Evolutionary conservation across 2,797 vertebrate genomes (phyloP), one percentile per base, ranked within the genome.

Genomic region (Hephaestus fuliginosus): DNA sequence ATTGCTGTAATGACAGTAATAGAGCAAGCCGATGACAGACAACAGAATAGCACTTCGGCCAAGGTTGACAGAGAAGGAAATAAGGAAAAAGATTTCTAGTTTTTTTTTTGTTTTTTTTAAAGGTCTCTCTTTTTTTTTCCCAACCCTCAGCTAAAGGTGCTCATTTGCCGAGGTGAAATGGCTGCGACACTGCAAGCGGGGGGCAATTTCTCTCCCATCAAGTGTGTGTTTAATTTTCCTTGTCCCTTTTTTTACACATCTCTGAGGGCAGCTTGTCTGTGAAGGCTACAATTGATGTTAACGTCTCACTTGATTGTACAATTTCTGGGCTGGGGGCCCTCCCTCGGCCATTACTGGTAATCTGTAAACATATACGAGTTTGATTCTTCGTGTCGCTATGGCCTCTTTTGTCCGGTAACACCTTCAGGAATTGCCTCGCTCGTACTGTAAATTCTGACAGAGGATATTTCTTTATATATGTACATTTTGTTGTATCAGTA

Each of bases 1-100:
- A 90, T 78, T 75, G 86, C 91, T 43, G 70, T 95, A 95, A 95
- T 95, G 93, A 95, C 94, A 93, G 94, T 94, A 90, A 94, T 93
- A 92, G 81, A 92, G 87, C 66, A 15, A n/a, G 80, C 63, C 36
- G 61, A 88, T 91, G 93, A 94, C 89, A 92, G 90, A 90, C 86
- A 86, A 84, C 87, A 93, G 93, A 92, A 92, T 84, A 86, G 90
- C 85, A 88, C 88, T 88, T 86, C 87, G 91, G 83, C 83, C 77
- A 11, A 85, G 86, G 89, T 76, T 94, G 94, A 94, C 94, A 92
- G 94, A 89, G 86, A 80, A 66, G 88, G 89, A 94, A 94, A 94
- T 95, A 87, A 91, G 88, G 70, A 86, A 84, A 86, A 79, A 89
- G 83, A 86, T 89, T 88, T 83, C 52, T 64, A 70, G 57, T 25